phyloP scores from a whole-genome alignment of 2,888 invertebrate species.

The Ophion ventricosus region DNA sequence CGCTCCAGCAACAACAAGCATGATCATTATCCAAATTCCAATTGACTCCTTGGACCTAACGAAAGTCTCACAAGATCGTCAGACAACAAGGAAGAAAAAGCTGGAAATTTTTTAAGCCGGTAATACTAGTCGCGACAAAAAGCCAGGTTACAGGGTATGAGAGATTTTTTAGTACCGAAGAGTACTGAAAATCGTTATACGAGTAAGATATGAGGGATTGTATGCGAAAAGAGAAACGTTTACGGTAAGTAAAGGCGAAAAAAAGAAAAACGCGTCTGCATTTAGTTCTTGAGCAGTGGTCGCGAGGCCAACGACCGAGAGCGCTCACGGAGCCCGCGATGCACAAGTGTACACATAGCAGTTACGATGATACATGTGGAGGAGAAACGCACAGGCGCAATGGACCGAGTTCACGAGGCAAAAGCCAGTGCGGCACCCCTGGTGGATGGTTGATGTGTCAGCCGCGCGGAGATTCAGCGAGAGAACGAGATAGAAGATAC shows the following conservation, averaged over 20 bases:
- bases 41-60: neutral
- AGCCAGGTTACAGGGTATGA: neutral
- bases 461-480: slow-evolving; percentile 53
- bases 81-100: neutral
- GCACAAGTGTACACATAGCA: slow-evolving; percentile 9
- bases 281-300: slow-evolving; percentile 42
- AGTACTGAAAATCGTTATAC: neutral
- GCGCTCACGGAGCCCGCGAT: neutral
- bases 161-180: neutral
- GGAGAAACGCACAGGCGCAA: slow-evolving; percentile 60
- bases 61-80: neutral
- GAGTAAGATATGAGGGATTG: slow-evolving; percentile 3
- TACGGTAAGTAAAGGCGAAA: neutral
- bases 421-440: slow-evolving; percentile 48
- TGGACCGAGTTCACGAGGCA: slow-evolving; percentile 45
- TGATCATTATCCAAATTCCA: neutral
- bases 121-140: neutral
- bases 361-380: slow-evolving; percentile 16
- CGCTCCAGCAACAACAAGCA: neutral
- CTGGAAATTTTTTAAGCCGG: neutral
- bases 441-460: slow-evolving; percentile 56
- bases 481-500: slow-evolving; percentile 18
- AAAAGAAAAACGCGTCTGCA: slow-evolving; percentile 15
- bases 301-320: slow-evolving; percentile 62
- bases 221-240: slow-evolving; percentile 27